These are phyloP conservation scores for Morelia viridis DNA, from an alignment of 2,797 vertebrate genomes.

Conservation along the genomic window DNA sequence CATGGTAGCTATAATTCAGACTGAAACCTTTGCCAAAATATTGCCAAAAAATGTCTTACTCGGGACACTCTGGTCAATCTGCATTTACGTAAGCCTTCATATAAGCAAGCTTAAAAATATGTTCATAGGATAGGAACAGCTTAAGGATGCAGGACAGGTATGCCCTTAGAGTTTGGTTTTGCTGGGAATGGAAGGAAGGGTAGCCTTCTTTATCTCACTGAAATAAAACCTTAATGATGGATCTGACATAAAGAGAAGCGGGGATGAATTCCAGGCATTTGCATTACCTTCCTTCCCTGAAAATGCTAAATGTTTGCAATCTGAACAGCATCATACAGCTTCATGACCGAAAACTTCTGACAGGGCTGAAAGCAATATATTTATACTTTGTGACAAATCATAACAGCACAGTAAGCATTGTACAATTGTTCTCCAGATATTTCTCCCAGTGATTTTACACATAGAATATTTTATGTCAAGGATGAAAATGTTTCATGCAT, in stretches of 20 bases:
- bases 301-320: not conserved
- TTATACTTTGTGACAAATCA: not conserved
- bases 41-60: not conserved
- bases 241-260: not conserved
- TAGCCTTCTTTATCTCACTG: not conserved
- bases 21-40: not conserved
- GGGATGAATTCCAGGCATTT: not conserved
- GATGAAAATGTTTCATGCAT: not conserved
- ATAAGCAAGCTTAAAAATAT: not conserved
- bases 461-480: constrained; percentile 1
- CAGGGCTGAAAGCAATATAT: constrained; percentile 11
- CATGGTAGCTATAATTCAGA: not conserved
- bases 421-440: not conserved
- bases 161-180: not conserved
- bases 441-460: not conserved
- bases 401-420: not conserved
- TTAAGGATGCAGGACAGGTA: not conserved
- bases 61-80: not conserved
- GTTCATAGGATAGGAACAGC: not conserved
- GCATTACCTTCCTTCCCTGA: not conserved
- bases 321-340: not conserved
- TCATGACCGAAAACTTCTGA: constrained; percentile 2
- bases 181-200: not conserved
- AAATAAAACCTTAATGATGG: not conserved
- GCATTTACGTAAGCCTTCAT: not conserved